Evolutionary conservation across 2,888 invertebrate species (phyloP).

Genomic region (Zaprionus bogoriensis): DNA sequence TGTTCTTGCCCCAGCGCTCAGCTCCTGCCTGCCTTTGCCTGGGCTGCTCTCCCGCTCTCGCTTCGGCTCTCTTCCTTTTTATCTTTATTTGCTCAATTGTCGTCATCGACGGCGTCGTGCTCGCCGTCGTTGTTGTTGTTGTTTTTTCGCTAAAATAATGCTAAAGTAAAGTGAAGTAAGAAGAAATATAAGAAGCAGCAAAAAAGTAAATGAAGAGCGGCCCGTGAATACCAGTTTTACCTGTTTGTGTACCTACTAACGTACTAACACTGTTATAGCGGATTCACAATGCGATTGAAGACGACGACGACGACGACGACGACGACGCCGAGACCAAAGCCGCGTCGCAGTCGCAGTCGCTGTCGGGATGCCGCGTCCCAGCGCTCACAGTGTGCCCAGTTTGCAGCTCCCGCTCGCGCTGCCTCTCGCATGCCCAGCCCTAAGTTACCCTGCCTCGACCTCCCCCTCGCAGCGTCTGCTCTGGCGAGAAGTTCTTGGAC

Average conservation of each 20-base stretch:
- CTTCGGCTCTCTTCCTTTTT: conserved; percentile 56
- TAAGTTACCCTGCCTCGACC: no score
- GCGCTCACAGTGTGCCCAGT: not conserved
- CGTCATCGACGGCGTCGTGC: conserved; percentile 51
- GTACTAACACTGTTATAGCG: conserved; percentile 83
- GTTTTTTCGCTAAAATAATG: conserved; percentile 72
- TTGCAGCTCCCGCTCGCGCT: not conserved
- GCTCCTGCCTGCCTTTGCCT: conserved; percentile 12
- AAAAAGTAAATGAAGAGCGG: conserved; percentile 65
- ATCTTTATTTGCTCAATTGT: conserved; percentile 74
- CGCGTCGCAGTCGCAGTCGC: not conserved
- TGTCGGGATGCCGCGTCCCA: not conserved
- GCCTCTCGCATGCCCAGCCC: no score
- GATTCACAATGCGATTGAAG: conserved; percentile 55
- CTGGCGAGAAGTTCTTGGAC: conserved; percentile 33
- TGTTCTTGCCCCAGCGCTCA: no score
- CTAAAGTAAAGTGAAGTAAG: conserved; percentile 72
- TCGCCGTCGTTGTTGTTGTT: conserved; percentile 34
- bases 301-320: conserved; percentile 36
- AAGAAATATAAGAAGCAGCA: conserved; percentile 48
- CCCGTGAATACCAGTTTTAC: conserved; percentile 82
- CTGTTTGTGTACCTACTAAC: conserved; percentile 83
- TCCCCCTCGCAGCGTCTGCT: conserved; percentile 2
- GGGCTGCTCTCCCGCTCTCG: conserved; percentile 30
- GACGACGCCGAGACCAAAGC: conserved; percentile 22